Evolutionary conservation across 1,140 invertebrate genomes (phyloP), one percentile per base, ranked within the genome.

Genomic region (Rhagoletis pomonella): DNA sequence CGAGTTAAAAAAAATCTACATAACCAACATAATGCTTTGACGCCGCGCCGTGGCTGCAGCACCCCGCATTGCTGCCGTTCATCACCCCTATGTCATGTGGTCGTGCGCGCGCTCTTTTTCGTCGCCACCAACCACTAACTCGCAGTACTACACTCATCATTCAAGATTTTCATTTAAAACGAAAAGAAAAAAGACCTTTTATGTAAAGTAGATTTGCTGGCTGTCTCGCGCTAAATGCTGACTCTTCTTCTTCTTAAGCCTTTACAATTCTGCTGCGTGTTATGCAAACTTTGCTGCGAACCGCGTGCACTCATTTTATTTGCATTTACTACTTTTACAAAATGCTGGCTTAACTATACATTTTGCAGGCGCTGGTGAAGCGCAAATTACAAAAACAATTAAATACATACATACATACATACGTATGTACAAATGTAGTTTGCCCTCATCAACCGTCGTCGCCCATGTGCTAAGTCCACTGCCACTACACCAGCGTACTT

Each of bases 261-360:
- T 17, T 55, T n/a, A 73, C 44, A 73, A 73, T 19, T 73, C 14
- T 55, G 14, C 47, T 62, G 17, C 44, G 73, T 50, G 73, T 81
- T 81, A 81, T 81, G 73, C 17, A 81, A 81, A 81, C 55, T 58
- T 58, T 19, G 73, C 47, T 50, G 44, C 73, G 19, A 12, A 58
- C 47, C 73, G 73, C 73, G 47, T 81, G 47, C 44, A 29, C n/a
- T 50, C 4, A 81, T 29, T 81, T 81, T 81, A 17, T 7, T 14
- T 47, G 17, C 42, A 17, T 73, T 47, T 39, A 73, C 14, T 17
- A 73, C 67, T n/a, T 73, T n/a, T 73, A 44, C 4, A 47, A 47
- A 12, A 42, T 44, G 4, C 4, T 2, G 29, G 7, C 64, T 67
- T 29, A 10, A 67, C 29, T 67, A 2, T 3, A 19, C 12, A 39